Evolutionary conservation across 1,140 invertebrate genomes (phyloP).

Genomic region (Triops longicaudatus): DNA sequence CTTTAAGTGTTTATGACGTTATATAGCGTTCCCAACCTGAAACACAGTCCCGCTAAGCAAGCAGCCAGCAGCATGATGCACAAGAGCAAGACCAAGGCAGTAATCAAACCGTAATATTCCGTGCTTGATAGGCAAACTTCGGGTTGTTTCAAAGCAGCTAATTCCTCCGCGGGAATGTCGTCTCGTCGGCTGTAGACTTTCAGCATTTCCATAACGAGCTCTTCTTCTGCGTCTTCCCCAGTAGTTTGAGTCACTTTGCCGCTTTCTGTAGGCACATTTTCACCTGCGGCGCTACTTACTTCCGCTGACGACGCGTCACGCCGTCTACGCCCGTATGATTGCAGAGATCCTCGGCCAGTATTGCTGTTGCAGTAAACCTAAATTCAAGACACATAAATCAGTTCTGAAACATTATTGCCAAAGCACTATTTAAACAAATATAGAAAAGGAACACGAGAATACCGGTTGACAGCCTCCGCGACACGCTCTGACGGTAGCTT

Average conservation of each 20-base stretch:
- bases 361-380: conserved; percentile 66
- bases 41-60: conserved; percentile 54
- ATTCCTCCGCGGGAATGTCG: conserved; percentile 55
- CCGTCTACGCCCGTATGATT: conserved; percentile 64
- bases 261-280: not conserved
- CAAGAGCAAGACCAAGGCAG: conserved; percentile 57
- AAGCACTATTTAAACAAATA: no score
- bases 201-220: conserved; percentile 77
- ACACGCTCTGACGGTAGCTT: conserved; percentile 81
- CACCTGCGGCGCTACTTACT: conserved; percentile 4
- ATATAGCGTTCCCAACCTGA: conserved; percentile 46
- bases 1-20: not conserved
- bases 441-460: conserved; percentile 31
- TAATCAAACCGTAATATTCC: conserved; percentile 66
- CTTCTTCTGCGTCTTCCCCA: conserved; percentile 42
- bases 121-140: conserved; percentile 59
- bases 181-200: conserved; percentile 62
- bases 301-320: conserved; percentile 42
- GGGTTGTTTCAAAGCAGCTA: conserved; percentile 39
- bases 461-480: conserved; percentile 79
- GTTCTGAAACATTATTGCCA: no score
- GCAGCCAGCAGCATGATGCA: conserved; percentile 57
- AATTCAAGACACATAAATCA: not conserved
- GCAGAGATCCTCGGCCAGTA: conserved; percentile 59
- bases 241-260: conserved; percentile 33